Percentiles rank a stretch among this genome's conserved stretches.
These are phyloP conservation scores for Microplitis mediator DNA, from an alignment of 1,140 invertebrate species.

Conservation along the genomic window DNA sequence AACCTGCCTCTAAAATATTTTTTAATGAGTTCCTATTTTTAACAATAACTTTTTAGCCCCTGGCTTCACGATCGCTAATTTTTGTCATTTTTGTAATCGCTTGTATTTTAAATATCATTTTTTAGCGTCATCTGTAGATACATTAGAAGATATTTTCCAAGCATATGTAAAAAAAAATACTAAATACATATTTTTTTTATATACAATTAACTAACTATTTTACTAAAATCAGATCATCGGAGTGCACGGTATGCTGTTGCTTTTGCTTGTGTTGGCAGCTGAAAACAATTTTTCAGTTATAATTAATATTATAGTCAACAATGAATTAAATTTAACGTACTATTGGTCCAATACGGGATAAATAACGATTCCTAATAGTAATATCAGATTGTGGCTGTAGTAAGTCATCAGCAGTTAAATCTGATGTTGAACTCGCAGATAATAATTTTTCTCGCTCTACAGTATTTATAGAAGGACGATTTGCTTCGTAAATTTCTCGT, in stretches of 20 bases:
- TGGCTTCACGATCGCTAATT: too few species aligned
- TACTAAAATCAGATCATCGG: constrained; percentile 19
- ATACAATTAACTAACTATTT: constrained; percentile 13
- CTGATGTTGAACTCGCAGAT: constrained; percentile 56
- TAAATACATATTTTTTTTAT: constrained; percentile 23
- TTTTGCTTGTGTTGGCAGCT: constrained; percentile 29
- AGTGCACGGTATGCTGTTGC: constrained; percentile 27
- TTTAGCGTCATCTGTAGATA: too few species aligned
- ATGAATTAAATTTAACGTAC: background rate
- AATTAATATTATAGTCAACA: background rate
- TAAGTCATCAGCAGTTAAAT: constrained; percentile 63
- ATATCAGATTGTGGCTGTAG: constrained; percentile 67
- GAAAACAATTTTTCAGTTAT: constrained; percentile 20
- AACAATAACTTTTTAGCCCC: too few species aligned
- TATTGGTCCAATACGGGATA: constrained; percentile 67
- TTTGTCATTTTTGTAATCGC: too few species aligned
- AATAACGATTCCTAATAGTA: constrained; percentile 69
- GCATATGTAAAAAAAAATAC: background rate
- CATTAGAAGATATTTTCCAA: too few species aligned
- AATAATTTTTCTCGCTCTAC: constrained; percentile 65
- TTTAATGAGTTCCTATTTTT: too few species aligned
- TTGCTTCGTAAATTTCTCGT: constrained; percentile 64
- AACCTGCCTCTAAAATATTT: too few species aligned
- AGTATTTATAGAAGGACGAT: constrained; percentile 54
- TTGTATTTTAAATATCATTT: too few species aligned